Evolutionary conservation across 2,888 invertebrate genomes (phyloP).

Genomic region (Arctia plantaginis): DNA sequence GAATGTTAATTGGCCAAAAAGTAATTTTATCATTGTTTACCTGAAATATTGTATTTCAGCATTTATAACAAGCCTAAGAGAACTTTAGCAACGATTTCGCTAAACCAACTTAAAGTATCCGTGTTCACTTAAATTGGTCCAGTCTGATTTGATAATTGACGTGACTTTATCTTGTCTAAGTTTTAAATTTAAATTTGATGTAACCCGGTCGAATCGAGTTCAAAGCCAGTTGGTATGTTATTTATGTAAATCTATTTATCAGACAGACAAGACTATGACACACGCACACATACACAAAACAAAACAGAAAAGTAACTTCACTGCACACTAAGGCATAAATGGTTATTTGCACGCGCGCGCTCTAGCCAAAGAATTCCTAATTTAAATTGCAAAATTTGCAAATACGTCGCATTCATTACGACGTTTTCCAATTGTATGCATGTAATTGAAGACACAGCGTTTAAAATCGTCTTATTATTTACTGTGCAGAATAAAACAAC

Average conservation of each 20-base stretch:
- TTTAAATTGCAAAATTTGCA: constrained; percentile 57
- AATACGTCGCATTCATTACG: constrained; percentile 42
- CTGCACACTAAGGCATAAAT: constrained; percentile 10
- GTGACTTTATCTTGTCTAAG: background rate
- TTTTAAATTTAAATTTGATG: background rate
- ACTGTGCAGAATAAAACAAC: constrained; percentile 25
- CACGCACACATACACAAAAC: constrained; percentile 18
- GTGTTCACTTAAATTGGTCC: background rate
- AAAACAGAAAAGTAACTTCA: constrained; percentile 21
- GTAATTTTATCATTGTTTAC: too few species aligned
- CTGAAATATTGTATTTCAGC: too few species aligned
- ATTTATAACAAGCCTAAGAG: too few species aligned
- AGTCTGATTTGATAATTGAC: background rate
- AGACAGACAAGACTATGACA: constrained; percentile 4
- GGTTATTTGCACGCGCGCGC: constrained; percentile 41
- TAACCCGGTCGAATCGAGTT: background rate
- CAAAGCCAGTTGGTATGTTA: background rate
- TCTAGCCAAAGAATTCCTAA: constrained; percentile 41
- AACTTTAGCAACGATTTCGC: background rate
- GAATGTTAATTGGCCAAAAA: too few species aligned
- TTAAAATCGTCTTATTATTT: constrained; percentile 31
- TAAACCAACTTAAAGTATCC: background rate
- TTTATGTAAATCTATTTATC: constrained; percentile 2
- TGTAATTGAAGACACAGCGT: constrained; percentile 32
- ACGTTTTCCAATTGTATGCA: constrained; percentile 41